Conservation (phyloP, 1,140 invertebrate genomes). For the Tetramorium parvispinum region DNA sequence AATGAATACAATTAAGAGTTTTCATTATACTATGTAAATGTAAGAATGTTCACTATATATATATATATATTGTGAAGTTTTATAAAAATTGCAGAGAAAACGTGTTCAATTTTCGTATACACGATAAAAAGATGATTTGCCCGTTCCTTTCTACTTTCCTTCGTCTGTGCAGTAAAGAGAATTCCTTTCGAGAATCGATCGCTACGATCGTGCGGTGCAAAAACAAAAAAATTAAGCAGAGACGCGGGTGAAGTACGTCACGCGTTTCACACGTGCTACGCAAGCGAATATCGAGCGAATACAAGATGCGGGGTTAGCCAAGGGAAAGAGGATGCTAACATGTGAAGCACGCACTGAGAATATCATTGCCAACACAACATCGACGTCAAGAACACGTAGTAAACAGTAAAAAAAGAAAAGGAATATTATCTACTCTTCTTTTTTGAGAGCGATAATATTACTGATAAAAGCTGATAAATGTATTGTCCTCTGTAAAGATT, state of each 20-base stretch:
- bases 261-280: slow-evolving; percentile 18
- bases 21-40: background rate
- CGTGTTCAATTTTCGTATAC: background rate
- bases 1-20: background rate
- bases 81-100: background rate
- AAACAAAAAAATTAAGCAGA: slow-evolving; percentile 4
- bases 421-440: too few relatives aligned
- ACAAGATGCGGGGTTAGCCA: slow-evolving; percentile 56
- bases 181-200: background rate
- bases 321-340: slow-evolving; percentile 44
- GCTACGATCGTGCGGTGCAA: background rate
- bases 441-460: background rate
- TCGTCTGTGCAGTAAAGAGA: background rate
- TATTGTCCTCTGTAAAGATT: background rate
- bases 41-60: background rate
- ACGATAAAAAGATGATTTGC: background rate
- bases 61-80: background rate
- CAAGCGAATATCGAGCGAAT: slow-evolving; percentile 34
- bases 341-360: slow-evolving; percentile 15
- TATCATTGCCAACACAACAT: slow-evolving; percentile 59
- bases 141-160: background rate
- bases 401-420: background rate
- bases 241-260: slow-evolving; percentile 1
- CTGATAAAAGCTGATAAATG: background rate
- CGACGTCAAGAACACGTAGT: background rate